Percentiles rank a stretch among this genome's conserved stretches.
phyloP scores from a whole-genome alignment of 2,113 vertebrate species.

The Corydoras sp. region DNA sequence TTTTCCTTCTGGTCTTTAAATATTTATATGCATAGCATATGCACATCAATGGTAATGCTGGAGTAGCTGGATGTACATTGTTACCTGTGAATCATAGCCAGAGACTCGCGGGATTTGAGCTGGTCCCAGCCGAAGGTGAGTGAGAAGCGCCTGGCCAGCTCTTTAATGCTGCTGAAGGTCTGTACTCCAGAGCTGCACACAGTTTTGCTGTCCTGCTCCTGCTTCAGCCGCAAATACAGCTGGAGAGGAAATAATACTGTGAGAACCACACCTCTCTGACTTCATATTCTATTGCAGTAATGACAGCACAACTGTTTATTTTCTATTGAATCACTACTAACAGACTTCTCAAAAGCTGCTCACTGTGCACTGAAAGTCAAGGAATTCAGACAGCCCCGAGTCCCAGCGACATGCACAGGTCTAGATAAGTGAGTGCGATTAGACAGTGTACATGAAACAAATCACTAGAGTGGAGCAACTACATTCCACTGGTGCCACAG shows the following conservation, averaged over 20 bases:
- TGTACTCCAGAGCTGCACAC: constrained; percentile 60
- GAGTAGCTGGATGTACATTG: not conserved
- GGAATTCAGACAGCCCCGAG: not conserved
- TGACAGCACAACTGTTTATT: no score
- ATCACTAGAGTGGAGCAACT: constrained; percentile 26
- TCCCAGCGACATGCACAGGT: not conserved
- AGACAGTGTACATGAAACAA: constrained; percentile 15
- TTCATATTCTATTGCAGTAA: no score
- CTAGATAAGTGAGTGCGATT: no score
- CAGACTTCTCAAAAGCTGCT: no score
- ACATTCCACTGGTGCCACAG: constrained; percentile 30
- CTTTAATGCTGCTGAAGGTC: constrained; percentile 82
- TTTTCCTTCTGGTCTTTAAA: no score
- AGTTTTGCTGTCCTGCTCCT: constrained; percentile 61
- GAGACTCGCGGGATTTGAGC: constrained; percentile 79
- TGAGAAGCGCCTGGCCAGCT: constrained; percentile 82
- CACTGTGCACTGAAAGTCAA: not conserved
- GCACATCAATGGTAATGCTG: not conserved
- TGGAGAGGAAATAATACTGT: constrained; percentile 45
- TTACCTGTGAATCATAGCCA: constrained; percentile 88
- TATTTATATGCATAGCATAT: no score
- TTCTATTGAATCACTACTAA: no score
- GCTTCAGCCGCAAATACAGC: constrained; percentile 71
- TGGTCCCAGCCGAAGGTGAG: constrained; percentile 83
- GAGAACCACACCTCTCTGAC: not conserved